Conservation (phyloP, 2,113 vertebrate genomes). For the Polypterus senegalus region DNA sequence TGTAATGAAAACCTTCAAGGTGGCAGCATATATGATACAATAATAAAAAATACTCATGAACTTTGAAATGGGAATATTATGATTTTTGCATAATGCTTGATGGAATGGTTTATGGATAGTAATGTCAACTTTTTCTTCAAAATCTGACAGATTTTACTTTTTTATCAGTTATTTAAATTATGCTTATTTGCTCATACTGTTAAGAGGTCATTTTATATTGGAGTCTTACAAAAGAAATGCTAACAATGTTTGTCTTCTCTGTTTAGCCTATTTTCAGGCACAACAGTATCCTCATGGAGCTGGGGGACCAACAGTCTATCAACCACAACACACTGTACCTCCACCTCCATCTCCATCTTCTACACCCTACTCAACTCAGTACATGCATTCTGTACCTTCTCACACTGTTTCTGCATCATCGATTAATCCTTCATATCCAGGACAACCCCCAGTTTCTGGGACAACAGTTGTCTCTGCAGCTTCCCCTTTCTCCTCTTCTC, state of each 20-base stretch:
- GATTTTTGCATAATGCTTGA: too few relatives aligned
- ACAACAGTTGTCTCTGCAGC: conserved; percentile 38
- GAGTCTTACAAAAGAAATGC: too few relatives aligned
- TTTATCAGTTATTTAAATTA: conserved; percentile 1
- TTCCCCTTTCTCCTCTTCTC: conserved; percentile 37
- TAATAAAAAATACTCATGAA: too few relatives aligned
- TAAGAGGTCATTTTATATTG: too few relatives aligned
- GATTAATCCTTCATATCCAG: conserved; percentile 20
- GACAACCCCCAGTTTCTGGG: conserved; percentile 26
- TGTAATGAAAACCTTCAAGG: too few relatives aligned
- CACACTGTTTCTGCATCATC: conserved; percentile 35
- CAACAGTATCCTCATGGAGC: conserved; percentile 68
- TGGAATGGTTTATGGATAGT: too few relatives aligned
- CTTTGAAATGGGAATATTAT: too few relatives aligned
- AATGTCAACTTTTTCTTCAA: too few relatives aligned
- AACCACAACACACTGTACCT: conserved; percentile 55
- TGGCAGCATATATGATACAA: too few relatives aligned
- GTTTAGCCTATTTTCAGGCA: conserved; percentile 67
- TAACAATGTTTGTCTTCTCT: conserved; percentile 27
- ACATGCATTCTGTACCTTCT: conserved; percentile 47
- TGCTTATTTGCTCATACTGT: neutral
- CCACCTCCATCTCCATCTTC: conserved; percentile 42
- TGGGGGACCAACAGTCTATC: conserved; percentile 67
- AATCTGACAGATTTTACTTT: neutral
- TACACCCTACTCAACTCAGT: conserved; percentile 37